Conservation (phyloP, 2,797 vertebrate species). For the Alfaro cultratus region DNA sequence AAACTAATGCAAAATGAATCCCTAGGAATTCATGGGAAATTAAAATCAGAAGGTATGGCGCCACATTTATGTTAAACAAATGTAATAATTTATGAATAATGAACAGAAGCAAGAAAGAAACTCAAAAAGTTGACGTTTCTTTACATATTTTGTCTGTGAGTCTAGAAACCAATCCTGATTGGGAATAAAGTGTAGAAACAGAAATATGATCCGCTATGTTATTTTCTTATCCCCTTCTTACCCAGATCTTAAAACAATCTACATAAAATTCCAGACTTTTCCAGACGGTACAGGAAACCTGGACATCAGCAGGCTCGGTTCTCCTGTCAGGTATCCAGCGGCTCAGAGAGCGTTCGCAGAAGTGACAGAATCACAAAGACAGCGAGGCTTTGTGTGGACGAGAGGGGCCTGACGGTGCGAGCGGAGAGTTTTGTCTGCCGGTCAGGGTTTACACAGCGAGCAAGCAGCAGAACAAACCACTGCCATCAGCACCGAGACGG, state of each 20-base stretch:
- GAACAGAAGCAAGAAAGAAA: no score
- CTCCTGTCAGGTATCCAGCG: background rate
- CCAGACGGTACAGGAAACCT: background rate
- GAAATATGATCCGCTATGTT: background rate
- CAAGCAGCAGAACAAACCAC: constrained; percentile 45
- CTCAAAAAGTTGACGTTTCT: no score
- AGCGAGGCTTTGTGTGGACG: constrained; percentile 22
- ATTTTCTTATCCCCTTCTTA: background rate
- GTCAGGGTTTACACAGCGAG: constrained; percentile 39
- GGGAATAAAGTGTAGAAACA: background rate
- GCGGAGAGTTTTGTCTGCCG: constrained; percentile 29
- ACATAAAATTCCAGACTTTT: background rate
- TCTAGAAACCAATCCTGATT: no score
- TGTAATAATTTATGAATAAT: no score
- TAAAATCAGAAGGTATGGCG: no score
- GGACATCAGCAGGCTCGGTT: background rate
- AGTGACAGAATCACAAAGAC: constrained; percentile 16
- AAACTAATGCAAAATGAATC: no score
- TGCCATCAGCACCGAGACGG: constrained; percentile 52
- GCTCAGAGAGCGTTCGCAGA: constrained; percentile 10
- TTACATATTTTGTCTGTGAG: no score
- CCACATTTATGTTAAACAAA: no score
- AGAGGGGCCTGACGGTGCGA: constrained; percentile 18
- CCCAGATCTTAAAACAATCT: background rate
- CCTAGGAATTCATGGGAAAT: no score